Evolutionary conservation across 2,888 invertebrate species (phyloP).

Genomic region (Ornithoptera priamus): DNA sequence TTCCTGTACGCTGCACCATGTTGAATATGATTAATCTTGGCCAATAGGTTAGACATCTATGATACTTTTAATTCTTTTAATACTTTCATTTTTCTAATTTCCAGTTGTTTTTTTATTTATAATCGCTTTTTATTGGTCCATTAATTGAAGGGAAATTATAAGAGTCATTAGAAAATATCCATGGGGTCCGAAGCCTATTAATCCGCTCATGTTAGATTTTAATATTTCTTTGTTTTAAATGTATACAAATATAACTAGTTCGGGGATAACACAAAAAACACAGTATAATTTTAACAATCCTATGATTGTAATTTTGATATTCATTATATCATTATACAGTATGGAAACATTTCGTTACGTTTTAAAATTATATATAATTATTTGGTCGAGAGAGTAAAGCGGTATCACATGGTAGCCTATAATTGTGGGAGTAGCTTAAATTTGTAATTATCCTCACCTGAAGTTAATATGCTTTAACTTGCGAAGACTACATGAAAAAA

Average conservation of each 20-base stretch:
- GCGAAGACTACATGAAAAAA: neutral
- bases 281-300: neutral
- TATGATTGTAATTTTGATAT: neutral
- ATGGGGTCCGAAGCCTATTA: too few relatives aligned
- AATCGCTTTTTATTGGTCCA: neutral
- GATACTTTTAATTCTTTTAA: conserved; percentile 12
- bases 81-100: too few relatives aligned
- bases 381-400: neutral
- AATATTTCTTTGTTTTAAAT: too few relatives aligned
- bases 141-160: too few relatives aligned
- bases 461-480: neutral
- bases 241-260: too few relatives aligned
- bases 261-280: too few relatives aligned
- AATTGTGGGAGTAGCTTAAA: neutral
- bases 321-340: neutral
- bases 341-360: neutral
- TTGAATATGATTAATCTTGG: conserved; percentile 34
- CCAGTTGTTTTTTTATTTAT: neutral
- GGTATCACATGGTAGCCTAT: neutral
- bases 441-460: neutral
- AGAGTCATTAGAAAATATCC: too few relatives aligned
- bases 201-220: too few relatives aligned
- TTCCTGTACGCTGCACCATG: conserved; percentile 33
- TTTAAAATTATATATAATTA: conserved; percentile 2
- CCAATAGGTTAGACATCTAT: conserved; percentile 39